These are phyloP conservation scores for Brevimyrus niger DNA, from an alignment of 2,113 vertebrate genomes.

Conservation along the genomic window DNA sequence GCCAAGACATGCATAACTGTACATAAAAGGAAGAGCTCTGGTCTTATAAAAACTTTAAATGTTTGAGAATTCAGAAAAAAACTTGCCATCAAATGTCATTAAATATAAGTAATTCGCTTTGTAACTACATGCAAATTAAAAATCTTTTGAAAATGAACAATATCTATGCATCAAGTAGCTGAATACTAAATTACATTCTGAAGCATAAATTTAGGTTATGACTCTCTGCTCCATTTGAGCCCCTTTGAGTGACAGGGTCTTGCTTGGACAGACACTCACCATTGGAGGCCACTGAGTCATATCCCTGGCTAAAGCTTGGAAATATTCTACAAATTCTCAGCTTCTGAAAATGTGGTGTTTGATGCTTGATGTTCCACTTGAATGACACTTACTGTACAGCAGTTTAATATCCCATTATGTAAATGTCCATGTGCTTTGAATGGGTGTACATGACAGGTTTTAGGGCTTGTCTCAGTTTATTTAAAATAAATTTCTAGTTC, in stretches of 20 bases:
- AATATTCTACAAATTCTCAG: neutral
- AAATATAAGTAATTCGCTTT: neutral
- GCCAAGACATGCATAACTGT: neutral
- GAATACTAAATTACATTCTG: neutral
- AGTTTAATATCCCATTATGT: neutral
- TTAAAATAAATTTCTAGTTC: neutral
- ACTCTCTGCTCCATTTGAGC: neutral
- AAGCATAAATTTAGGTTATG: neutral
- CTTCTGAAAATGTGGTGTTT: neutral
- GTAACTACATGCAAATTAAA: neutral
- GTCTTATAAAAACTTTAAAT: neutral
- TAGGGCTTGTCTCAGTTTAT: neutral
- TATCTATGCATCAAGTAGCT: neutral
- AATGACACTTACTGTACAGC: neutral
- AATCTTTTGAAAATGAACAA: neutral
- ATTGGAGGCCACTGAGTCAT: neutral
- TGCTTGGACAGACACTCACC: neutral
- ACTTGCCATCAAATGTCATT: neutral
- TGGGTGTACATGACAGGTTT: neutral
- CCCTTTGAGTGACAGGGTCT: neutral
- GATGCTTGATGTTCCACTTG: neutral
- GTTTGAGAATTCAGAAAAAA: neutral
- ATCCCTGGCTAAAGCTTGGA: neutral
- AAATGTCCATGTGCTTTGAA: neutral
- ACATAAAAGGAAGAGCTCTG: neutral